Evolutionary conservation across 1,140 invertebrate species (phyloP), one percentile per base, ranked within the genome.

Genomic region (Camponotus vicinus): DNA sequence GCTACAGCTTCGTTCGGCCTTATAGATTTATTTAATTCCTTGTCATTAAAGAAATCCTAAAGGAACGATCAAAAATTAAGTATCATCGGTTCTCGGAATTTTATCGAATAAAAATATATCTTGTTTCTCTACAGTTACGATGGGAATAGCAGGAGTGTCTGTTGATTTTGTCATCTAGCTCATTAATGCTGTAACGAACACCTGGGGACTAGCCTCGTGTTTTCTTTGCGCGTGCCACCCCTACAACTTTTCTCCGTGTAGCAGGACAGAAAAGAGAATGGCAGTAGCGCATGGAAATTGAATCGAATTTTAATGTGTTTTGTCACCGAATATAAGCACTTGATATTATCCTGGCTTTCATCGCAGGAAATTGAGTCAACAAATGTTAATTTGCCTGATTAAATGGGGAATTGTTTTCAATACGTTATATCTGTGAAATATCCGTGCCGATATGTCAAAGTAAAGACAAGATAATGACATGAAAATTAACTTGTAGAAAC

Each of bases 1-100:
- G 97, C 97, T 1, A 97, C 97, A 61, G 96, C 97, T 89, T 97
- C 97, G 93, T 97, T 97, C 32, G 96, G 97, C 91, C 97, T 97
- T 89, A 97, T 97, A 9, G 95, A 95, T 88, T 96, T 96, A 93
- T 97, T 97, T 18, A 97, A 92, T 85, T 97, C 95, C 92, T 97
- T 97, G 1, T 96, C 96, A 88, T 64, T 37, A 3, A 86, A 86
- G 11, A 70, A 63, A 45, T 86, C 63, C 67, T 87, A 55, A 49
- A 1, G 32, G 11, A 13, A 27, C 42, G 9, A 3, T 11, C 2
- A 0, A 78, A 66, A 49, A 49, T 64, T 64, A 6, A 34, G 34
- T 49, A 37, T 27, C n/a, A 34, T 71, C 8, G 57, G 13, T 80
- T 57, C n/a, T 55, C 34, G 6, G 27, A 42, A 57, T 66, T 15